Conservation (phyloP, 2,797 vertebrate species). For the Oryzias dopingdopingensis region DNA sequence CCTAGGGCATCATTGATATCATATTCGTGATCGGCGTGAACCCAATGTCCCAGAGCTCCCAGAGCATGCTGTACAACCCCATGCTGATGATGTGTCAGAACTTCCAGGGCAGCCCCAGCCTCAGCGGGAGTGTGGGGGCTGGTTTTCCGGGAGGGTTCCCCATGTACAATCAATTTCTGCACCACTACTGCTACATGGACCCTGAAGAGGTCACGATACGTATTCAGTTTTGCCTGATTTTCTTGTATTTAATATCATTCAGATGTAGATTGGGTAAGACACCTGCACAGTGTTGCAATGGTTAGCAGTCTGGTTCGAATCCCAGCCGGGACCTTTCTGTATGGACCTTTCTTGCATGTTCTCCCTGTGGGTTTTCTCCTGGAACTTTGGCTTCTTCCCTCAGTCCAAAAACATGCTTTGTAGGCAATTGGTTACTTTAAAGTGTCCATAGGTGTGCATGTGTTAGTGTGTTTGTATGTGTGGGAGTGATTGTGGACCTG, state of each 20-base stretch:
- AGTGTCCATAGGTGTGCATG: too few species aligned
- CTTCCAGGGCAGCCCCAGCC: slow-evolving; percentile 69
- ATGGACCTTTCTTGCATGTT: too few species aligned
- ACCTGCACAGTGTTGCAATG: too few species aligned
- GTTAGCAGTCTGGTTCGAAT: too few species aligned
- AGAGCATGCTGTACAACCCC: slow-evolving; percentile 83
- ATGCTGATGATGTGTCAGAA: slow-evolving; percentile 84
- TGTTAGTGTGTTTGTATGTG: too few species aligned
- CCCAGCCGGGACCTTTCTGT: too few species aligned
- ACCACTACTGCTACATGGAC: slow-evolving; percentile 90
- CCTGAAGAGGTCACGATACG: slow-evolving; percentile 79
- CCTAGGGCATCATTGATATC: slow-evolving; percentile 81
- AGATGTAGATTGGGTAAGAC: neutral
- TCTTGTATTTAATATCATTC: neutral
- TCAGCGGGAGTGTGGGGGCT: slow-evolving; percentile 63
- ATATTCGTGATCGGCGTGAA: slow-evolving; percentile 88
- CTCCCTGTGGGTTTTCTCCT: too few species aligned
- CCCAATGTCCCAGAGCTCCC: slow-evolving; percentile 83
- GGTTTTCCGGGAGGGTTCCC: slow-evolving; percentile 66
- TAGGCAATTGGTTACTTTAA: too few species aligned
- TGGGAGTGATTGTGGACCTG: too few species aligned
- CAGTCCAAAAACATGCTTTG: too few species aligned
- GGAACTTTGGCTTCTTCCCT: too few species aligned
- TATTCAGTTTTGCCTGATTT: neutral
- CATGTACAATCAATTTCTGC: slow-evolving; percentile 82